Base-by-base conservation (phyloP, 1,140 invertebrate species). In the Psix sp. region DNA sequence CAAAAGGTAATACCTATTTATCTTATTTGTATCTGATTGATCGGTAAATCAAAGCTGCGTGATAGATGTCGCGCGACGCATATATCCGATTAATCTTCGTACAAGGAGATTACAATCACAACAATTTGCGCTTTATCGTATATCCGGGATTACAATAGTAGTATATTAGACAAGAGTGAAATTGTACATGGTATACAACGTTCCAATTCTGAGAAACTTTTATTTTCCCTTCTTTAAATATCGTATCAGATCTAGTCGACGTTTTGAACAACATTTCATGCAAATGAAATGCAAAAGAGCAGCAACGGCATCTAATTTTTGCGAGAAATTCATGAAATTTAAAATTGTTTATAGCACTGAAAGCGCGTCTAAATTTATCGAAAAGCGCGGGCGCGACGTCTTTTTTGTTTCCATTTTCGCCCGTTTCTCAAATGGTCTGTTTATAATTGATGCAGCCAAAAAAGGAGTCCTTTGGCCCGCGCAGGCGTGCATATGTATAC, bases 41-140 rank as follows among this genome's bases (percentile, higher is more conserved):
- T 70, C 66, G 54, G 66, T 60, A 71, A 71, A 76, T 71, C 60
- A 76, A 36, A 54, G 17, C 36, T 62, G 2, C 51, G 60, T 62
- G 73, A 70, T 70, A 66, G 66, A 75, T 66, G 46, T 31, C 49
- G 46, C 17, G 60, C 49, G 49, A 66, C 49, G 54, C 59, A 66
- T 70, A 70, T 65, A 75, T 67, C 60, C 66, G 73, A 80, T 81
- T 77, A 78, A 79, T 80, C 77, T 77, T 68, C 51, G 57, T 62
- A 74, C 62, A 60, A 49, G 68, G 40, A 71, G 77, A 81, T 81
- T 78, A 81, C 67, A 74, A 79, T 81, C 74, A 48, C 54, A 54
- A 70, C 78, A 77, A 81, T 81, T 81, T 78, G 76, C 72, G 74
- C 70, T 80, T 78, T 79, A 77, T 78, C 71, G 67, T 57, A 59